These are phyloP conservation scores for Prionailurus viverrinus DNA, from an alignment of 2,113 vertebrate genomes.

Conservation along the genomic window DNA sequence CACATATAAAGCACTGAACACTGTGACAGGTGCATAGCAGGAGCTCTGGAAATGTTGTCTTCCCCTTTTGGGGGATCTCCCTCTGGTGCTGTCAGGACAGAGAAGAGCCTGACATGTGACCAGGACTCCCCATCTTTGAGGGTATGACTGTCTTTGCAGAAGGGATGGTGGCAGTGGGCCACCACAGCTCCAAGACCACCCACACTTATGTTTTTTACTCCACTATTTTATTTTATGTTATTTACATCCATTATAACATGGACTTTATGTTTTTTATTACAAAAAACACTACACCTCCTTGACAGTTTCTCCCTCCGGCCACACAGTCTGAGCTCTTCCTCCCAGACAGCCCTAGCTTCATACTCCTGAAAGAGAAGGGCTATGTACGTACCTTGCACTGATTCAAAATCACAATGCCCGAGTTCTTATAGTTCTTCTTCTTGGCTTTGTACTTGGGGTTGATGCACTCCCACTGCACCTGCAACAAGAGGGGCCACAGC, in stretches of 20 bases:
- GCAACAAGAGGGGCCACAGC: conserved; percentile 65
- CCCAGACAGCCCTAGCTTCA: not conserved
- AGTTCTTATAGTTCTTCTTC: conserved; percentile 99
- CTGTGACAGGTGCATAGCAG: not conserved
- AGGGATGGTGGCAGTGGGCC: not conserved
- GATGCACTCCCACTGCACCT: conserved; percentile 99
- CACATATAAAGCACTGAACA: not conserved
- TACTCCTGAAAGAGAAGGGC: not conserved
- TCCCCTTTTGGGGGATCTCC: not conserved
- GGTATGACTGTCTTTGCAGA: not conserved
- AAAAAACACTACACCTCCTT: not conserved
- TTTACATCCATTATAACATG: not conserved
- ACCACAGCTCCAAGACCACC: not conserved
- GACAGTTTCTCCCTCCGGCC: not conserved
- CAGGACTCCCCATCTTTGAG: not conserved
- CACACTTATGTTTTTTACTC: not conserved
- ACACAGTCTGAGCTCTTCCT: not conserved
- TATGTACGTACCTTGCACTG: conserved; percentile 93
- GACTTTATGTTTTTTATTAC: not conserved
- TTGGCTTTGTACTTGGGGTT: conserved; percentile 98
- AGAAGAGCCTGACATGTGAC: not conserved
- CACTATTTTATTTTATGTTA: too few relatives aligned
- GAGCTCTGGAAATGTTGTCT: not conserved
- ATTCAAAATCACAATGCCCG: conserved; percentile 97
- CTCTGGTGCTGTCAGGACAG: not conserved